Base-by-base conservation (phyloP, 1,140 invertebrate species). In the Anthonomus grandis region DNA sequence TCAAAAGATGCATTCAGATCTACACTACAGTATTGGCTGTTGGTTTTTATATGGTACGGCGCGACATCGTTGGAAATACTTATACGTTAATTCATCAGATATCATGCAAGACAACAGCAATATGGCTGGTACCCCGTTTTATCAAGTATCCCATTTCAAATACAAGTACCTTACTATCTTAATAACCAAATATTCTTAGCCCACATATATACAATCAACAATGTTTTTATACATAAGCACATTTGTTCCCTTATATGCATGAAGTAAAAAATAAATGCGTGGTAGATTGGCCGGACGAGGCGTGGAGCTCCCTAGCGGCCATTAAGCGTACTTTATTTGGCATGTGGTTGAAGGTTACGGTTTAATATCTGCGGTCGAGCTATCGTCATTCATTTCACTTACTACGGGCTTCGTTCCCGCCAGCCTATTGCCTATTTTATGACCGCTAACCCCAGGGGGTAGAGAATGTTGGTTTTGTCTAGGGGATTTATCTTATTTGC, bases 371-470 rank as follows among this genome's bases (percentile, higher is more conserved):
- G 68, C 61, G 67, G 67, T 69, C 68, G 67, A 65, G 64, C 60
- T 64, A 63, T 69, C 70, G 68, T 71, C 70, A 70, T 71, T 71
- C 70, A 71, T 70, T 71, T 70, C 67, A 70, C 66, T 71, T 71
- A 70, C 66, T n/a, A n/a, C 36, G 6, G 45, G 34, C 51, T 31
- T 59, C 58, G 54, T 59, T 67, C 59, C 64, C 63, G 52, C 37
- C 49, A 57, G 66, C 64, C 64, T 64, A 68, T 68, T 62, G 66
- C 58, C 51, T 49, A 60, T 39, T 53, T 53, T 53, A 53, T 53
- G 13, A 39, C 6, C 6, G 9, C 23, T 23, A 24, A 21, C 42
- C 22, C 12, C n/a, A n/a, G n/a, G n/a, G n/a, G n/a, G n/a, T n/a
- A n/a, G n/a, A n/a, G n/a, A n/a, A n/a, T n/a, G n/a, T n/a, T n/a